These are phyloP conservation scores for Reticulitermes lucifugus DNA, from an alignment of 2,888 invertebrate species.

Conservation along the genomic window DNA sequence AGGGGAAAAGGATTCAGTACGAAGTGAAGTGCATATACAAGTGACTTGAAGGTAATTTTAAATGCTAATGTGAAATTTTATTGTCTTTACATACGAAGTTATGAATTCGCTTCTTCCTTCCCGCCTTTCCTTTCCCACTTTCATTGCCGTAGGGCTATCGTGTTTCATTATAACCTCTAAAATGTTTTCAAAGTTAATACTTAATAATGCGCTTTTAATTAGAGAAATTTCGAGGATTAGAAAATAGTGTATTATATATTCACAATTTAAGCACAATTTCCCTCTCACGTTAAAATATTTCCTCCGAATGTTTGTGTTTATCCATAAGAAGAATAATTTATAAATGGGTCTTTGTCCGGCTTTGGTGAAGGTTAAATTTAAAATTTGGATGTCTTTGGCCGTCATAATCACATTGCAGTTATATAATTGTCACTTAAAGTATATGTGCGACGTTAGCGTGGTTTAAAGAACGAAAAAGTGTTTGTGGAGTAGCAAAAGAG, in stretches of 20 bases:
- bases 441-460: no score
- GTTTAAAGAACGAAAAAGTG: no score
- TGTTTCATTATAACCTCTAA: constrained; percentile 1
- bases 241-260: background rate
- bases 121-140: background rate
- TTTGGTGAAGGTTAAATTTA: no score
- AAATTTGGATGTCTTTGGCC: no score
- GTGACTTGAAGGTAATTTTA: constrained; percentile 7
- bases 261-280: background rate
- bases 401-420: no score
- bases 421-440: no score
- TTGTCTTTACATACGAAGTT: background rate
- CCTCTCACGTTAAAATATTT: no score
- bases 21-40: background rate
- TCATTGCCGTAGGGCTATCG: background rate
- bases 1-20: background rate
- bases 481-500: no score
- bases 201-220: background rate
- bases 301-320: no score
- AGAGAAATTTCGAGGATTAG: background rate
- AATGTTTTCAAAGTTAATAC: background rate
- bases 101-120: background rate
- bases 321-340: no score
- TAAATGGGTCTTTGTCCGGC: no score
- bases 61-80: constrained; percentile 5